These are phyloP conservation scores for Choreutis nemorana DNA, from an alignment of 2,888 invertebrate genomes.

Conservation along the genomic window DNA sequence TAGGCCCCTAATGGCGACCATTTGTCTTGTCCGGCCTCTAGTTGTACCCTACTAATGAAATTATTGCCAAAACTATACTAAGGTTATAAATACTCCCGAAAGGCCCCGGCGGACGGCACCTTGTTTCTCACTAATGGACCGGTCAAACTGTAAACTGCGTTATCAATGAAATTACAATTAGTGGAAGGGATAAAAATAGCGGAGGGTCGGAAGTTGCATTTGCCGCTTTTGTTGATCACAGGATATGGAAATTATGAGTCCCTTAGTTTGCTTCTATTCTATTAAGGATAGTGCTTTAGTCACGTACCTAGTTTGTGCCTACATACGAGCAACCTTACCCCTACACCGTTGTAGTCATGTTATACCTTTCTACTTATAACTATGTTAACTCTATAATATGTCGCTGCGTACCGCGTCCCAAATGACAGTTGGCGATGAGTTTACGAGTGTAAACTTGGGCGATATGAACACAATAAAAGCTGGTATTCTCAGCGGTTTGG, in stretches of 20 bases:
- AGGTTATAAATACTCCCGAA: constrained; percentile 62
- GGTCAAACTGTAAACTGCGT: constrained; percentile 67
- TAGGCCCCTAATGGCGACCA: constrained; percentile 65
- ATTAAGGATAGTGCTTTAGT: too few species aligned
- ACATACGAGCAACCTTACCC: too few species aligned
- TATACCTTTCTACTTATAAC: too few species aligned
- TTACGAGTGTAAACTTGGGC: constrained; percentile 36
- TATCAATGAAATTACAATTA: constrained; percentile 68
- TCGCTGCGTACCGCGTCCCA: constrained; percentile 11
- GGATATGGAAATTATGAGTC: constrained; percentile 26
- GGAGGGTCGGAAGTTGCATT: constrained; percentile 49
- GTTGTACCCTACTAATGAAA: constrained; percentile 66
- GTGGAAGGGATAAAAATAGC: constrained; percentile 51
- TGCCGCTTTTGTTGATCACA: constrained; percentile 31
- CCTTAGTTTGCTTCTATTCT: constrained; percentile 7
- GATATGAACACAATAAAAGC: constrained; percentile 58
- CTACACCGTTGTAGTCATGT: too few species aligned
- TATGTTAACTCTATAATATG: too few species aligned
- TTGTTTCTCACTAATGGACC: constrained; percentile 64
- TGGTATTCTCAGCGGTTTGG: constrained; percentile 34
- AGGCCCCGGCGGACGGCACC: constrained; percentile 54
- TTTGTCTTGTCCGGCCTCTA: constrained; percentile 67
- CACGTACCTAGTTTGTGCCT: too few species aligned
- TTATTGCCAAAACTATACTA: constrained; percentile 67
- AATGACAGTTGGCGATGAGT: constrained; percentile 43